Evolutionary conservation across 2,797 vertebrate genomes (phyloP), one percentile per base, ranked within the genome.

Genomic region (Zenarchopterus dispar): DNA sequence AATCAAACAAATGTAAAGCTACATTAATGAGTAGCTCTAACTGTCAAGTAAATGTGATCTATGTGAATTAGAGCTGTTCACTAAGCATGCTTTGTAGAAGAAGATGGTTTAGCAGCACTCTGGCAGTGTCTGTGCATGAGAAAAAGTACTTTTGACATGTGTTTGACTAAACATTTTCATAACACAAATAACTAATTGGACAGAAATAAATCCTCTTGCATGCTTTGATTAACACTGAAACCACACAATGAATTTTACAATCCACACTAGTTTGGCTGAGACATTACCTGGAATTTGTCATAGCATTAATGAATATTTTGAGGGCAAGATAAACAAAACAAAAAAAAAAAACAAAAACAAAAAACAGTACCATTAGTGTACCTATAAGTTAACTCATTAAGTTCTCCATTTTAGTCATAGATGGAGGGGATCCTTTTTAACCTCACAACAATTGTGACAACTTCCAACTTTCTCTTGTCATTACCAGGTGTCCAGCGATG

Each of bases 41-140:
- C 13, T 39, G 36, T 59, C 22, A 56, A 31, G 51, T 22, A 69
- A 54, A 69, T 67, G 50, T 77, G 61, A 80, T 55, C 36, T 9
- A 18, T 70, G 42, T 63, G 66, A 75, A 75, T 45, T 48, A 69
- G 45, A 53, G 76, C 69, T 61, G 52, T 70, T 84, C 60, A 77
- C 67, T 41, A 56, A 77, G 74, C 83, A 83, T 85, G 84, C 81
- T 49, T 28, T 54, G 33, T 55, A 31, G 36, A 22, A 28, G 21
- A 24, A 44, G 24, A 70, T 65, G 56, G 55, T 62, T 52, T 26
- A 67, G 77, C 63, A 71, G 73, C 78, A 79, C 71, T 80, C 78
- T 78, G 90, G 86, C 83, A 91, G 81, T 87, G 81, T 78, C 58
- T 74, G 76, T 69, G 67, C 61, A 52, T 56, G 67, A 65, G 43